Evolutionary conservation across 2,888 invertebrate species (phyloP).

Genomic region (Leptopterna dolabrata): DNA sequence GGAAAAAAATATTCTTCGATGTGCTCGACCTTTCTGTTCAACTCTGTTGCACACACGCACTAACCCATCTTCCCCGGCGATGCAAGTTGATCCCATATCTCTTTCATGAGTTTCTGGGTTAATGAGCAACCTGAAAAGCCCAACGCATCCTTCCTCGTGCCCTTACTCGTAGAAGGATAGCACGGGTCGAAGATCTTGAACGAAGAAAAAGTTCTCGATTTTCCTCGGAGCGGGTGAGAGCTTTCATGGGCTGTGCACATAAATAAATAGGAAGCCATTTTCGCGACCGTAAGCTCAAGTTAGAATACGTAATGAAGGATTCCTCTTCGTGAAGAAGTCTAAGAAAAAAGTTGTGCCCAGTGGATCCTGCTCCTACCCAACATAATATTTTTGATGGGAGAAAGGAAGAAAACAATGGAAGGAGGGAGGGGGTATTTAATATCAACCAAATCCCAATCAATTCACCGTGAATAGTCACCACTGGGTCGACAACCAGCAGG

Average conservation of each 20-base stretch:
- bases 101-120: conserved; percentile 2
- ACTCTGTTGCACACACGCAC: background rate
- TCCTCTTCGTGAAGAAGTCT: background rate
- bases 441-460: no score
- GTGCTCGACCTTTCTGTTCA: background rate
- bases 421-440: no score
- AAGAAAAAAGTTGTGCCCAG: background rate
- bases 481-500: no score
- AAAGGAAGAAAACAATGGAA: no score
- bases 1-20: background rate
- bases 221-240: background rate
- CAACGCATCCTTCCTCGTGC: background rate
- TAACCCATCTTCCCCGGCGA: background rate
- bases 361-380: background rate
- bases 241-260: background rate
- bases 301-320: background rate
- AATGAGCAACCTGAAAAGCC: background rate
- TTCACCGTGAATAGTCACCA: no score
- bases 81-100: background rate
- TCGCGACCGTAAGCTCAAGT: background rate
- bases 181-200: background rate
- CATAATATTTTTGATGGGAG: no score
- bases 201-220: background rate
- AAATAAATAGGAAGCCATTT: background rate
- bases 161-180: background rate